Evolutionary conservation across 1,140 invertebrate species (phyloP), one percentile per base, ranked within the genome.

Genomic region (Euwallacea similis): DNA sequence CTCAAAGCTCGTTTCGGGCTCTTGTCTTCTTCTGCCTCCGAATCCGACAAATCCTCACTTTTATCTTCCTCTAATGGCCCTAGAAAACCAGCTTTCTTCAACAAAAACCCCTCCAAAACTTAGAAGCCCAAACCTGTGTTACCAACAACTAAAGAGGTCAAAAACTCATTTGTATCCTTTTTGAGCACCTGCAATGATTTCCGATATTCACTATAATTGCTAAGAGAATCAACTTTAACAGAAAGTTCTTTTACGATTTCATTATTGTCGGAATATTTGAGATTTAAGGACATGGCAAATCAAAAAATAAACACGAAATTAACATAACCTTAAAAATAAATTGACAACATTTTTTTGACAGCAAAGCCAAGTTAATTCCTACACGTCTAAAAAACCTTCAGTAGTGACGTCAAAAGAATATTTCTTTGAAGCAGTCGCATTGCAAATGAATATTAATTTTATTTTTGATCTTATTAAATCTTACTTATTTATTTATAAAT

Each of bases 231-330:
- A 68, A 53, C n/a, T 66, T 62, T 15, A 47, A 60, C 44, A 41
- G 16, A 58, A 44, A 74, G 44, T 70, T 60, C 64, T 53, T 75
- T 71, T 50, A 67, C 58, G 66, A 59, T 10, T 7, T 41, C 11
- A 56, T 73, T 71, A 56, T 71, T 66, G 67, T 71, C 55, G 16
- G 10, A 44, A 46, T 56, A 65, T 65, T 73, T 70, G 8, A 75
- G 50, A 15, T 55, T 70, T 62, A 75, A 59, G 53, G 66, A 47
- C 66, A 64, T 64, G 11, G 9, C 59, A 61, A 13, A 16, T 56
- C 11, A 13, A 11, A 50, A 13, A 50, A 50, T 11, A 50, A 50
- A 13, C 13, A 50, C 13, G 46, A 13, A 50, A 33, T 33, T 50
- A 13, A 11, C 46, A 50, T 50, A 50, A 50, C 46, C 46, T 50